Evolutionary conservation across 2,113 vertebrate species (phyloP).

Genomic region (Psittacara wagleri): DNA sequence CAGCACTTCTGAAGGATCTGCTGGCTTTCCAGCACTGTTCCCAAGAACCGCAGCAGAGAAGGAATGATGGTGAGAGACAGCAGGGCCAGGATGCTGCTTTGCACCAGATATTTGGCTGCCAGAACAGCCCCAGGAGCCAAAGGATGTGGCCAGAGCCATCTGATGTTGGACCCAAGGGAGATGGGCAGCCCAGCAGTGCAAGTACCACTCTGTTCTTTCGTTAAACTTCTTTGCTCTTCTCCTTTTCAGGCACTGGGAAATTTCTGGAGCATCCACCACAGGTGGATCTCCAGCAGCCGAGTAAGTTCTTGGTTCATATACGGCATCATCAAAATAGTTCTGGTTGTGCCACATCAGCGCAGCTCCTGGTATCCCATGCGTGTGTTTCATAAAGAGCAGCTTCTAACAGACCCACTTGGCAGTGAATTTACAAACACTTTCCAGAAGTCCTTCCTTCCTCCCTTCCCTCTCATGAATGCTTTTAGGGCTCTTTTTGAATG

Average conservation of each 20-base stretch:
- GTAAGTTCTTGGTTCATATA: not conserved
- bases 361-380: not conserved
- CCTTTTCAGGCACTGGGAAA: not conserved
- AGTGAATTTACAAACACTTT: slow-evolving; percentile 43
- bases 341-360: not conserved
- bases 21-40: not conserved
- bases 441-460: not conserved
- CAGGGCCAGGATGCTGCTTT: not conserved
- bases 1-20: not conserved
- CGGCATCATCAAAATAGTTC: not conserved
- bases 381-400: not conserved
- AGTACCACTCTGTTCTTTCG: not conserved
- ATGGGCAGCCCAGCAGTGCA: not conserved
- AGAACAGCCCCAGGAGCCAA: not conserved
- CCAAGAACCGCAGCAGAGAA: not conserved
- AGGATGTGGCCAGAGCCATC: not conserved
- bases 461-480: slow-evolving; percentile 26
- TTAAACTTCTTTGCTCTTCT: not conserved
- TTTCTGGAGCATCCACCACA: not conserved
- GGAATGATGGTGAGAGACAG: not conserved
- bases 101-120: not conserved
- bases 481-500: slow-evolving; percentile 12
- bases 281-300: not conserved
- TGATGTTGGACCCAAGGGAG: not conserved
- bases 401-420: slow-evolving; percentile 24